A percentile compares a stretch with the other conserved stretches of the same genome.
phyloP scores from a whole-genome alignment of 2,113 vertebrate species.

The Varanus salvator region DNA sequence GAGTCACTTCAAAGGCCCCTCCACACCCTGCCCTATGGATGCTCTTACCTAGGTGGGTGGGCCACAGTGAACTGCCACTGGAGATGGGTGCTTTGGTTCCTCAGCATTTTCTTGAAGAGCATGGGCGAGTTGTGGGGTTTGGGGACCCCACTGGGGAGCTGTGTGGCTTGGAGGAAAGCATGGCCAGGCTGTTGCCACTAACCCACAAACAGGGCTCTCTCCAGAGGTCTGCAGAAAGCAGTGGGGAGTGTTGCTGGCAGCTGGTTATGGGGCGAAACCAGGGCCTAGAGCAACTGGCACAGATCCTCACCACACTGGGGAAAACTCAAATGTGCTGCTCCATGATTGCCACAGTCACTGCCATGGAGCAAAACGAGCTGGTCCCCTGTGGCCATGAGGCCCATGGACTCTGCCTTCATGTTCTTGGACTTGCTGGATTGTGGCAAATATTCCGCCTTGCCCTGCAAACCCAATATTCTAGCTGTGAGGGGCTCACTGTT shows the following conservation, averaged over 20 bases:
- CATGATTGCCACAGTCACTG: neutral
- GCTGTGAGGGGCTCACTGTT: neutral
- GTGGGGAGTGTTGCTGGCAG: slow-evolving; percentile 2
- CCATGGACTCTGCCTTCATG: neutral
- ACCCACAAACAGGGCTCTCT: neutral
- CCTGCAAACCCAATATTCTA: neutral
- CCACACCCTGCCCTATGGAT: neutral
- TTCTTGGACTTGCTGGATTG: fast-evolving
- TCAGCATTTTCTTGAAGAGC: slow-evolving; percentile 86
- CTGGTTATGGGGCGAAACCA: neutral
- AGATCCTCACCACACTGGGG: neutral
- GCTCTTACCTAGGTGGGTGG: slow-evolving; percentile 88
- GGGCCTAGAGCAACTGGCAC: neutral
- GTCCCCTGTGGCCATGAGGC: too few species aligned
- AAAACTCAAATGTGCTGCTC: too few species aligned
- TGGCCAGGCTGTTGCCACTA: slow-evolving; percentile 41
- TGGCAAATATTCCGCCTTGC: fast-evolving
- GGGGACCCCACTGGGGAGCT: slow-evolving; percentile 74
- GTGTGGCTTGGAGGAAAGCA: slow-evolving; percentile 58
- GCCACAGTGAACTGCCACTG: slow-evolving; percentile 94
- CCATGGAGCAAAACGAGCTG: too few species aligned
- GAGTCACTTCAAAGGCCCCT: too few species aligned
- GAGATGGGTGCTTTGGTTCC: slow-evolving; percentile 87
- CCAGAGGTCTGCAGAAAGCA: neutral
- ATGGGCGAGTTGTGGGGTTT: slow-evolving; percentile 78